Conservation (phyloP, 2,888 invertebrate species). For the Malachius bipustulatus region DNA sequence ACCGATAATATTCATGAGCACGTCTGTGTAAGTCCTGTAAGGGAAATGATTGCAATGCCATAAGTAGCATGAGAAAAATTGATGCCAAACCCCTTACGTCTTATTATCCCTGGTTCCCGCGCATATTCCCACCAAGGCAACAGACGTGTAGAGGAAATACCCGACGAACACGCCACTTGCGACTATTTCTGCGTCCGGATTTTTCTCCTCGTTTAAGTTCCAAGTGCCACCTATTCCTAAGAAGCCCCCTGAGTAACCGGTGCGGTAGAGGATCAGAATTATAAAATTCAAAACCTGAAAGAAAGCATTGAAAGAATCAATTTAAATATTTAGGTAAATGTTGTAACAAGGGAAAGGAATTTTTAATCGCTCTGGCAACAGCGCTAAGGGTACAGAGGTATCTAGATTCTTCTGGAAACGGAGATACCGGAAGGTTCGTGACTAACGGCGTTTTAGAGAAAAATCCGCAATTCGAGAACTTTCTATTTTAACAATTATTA, state of each 20-base stretch:
- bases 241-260: slow-evolving; percentile 72
- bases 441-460: no score
- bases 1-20: slow-evolving; percentile 79
- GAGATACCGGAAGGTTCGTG: no score
- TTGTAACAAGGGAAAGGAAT: no score
- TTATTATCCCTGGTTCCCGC: slow-evolving; percentile 71
- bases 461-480: no score
- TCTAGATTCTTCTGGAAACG: no score
- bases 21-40: slow-evolving; percentile 61
- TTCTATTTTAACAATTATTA: no score
- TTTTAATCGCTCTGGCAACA: no score
- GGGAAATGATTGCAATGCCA: no score
- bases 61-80: no score
- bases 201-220: slow-evolving; percentile 83
- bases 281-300: slow-evolving; percentile 71
- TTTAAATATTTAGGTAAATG: no score
- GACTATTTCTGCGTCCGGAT: slow-evolving; percentile 76
- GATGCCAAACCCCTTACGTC: slow-evolving; percentile 39
- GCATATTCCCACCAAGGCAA: slow-evolving; percentile 60
- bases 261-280: slow-evolving; percentile 67
- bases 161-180: slow-evolving; percentile 81
- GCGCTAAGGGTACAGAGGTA: no score
- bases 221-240: slow-evolving; percentile 81
- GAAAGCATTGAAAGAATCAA: no score
- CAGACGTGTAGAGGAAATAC: slow-evolving; percentile 71